Conservation (phyloP, 2,113 vertebrate genomes). For the Phalacrocorax brasilianus region DNA sequence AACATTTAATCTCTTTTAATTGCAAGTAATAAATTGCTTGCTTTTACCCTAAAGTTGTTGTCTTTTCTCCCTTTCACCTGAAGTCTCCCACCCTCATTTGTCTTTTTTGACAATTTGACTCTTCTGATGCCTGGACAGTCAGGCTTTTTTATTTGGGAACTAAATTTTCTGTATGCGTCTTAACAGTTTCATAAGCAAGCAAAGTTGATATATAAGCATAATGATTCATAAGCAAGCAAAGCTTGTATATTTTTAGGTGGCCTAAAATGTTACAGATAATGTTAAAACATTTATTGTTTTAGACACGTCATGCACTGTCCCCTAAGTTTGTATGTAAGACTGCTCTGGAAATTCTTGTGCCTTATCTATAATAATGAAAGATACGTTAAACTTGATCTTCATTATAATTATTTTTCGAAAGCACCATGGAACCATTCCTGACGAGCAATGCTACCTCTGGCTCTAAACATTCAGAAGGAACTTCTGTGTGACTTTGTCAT, state of each 20-base stretch:
- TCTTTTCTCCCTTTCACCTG: neutral
- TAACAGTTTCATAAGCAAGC: neutral
- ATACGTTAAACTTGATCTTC: neutral
- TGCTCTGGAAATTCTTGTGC: neutral
- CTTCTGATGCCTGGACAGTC: neutral
- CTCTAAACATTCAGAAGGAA: neutral
- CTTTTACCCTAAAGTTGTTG: neutral
- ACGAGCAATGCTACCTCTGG: neutral
- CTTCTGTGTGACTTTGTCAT: neutral
- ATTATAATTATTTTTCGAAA: neutral
- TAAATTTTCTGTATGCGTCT: neutral
- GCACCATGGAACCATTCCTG: neutral
- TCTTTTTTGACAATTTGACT: neutral
- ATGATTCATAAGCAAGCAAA: neutral
- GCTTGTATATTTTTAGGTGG: neutral
- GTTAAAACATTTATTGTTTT: neutral
- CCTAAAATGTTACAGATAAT: neutral
- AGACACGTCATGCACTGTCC: neutral
- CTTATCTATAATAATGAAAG: neutral
- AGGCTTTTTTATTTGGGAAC: neutral
- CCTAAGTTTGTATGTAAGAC: neutral
- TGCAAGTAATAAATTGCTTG: neutral
- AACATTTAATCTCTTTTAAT: neutral
- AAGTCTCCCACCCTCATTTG: neutral
- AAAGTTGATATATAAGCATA: neutral